Evolutionary conservation across 2,113 vertebrate genomes (phyloP).

Genomic region (Malurus melanocephalus): DNA sequence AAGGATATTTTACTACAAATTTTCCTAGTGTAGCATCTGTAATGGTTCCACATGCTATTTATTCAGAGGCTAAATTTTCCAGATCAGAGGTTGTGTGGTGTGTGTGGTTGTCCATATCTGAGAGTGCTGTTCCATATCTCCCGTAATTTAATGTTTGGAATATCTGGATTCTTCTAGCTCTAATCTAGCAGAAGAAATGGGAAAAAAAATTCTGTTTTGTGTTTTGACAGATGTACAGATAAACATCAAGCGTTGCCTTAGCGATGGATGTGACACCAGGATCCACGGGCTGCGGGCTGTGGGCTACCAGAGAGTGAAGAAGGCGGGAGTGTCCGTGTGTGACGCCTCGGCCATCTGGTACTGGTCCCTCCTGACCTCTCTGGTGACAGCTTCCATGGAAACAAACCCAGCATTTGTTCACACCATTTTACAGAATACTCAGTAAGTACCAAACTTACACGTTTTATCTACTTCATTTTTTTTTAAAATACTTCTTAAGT

Average conservation of each 20-base stretch:
- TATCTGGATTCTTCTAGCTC: not conserved
- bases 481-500: not conserved
- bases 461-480: not conserved
- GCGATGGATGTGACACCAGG: slow-evolving; percentile 94
- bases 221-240: slow-evolving; percentile 89
- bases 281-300: slow-evolving; percentile 91
- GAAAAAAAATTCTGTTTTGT: not conserved
- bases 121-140: not conserved
- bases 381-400: slow-evolving; percentile 96
- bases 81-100: not conserved
- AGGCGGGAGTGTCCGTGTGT: slow-evolving; percentile 88
- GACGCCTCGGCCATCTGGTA: slow-evolving; percentile 98
- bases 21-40: not conserved
- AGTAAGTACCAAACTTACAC: slow-evolving; percentile 75
- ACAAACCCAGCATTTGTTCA: slow-evolving; percentile 90
- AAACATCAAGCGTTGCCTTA: slow-evolving; percentile 95
- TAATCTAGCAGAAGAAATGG: not conserved
- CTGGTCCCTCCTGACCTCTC: slow-evolving; percentile 92
- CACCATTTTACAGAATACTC: slow-evolving; percentile 91
- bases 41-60: not conserved
- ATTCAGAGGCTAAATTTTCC: not conserved
- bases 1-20: not conserved
- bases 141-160: not conserved
- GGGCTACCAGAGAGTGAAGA: slow-evolving; percentile 90
- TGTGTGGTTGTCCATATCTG: fast-evolving